phyloP scores from a whole-genome alignment of 2,797 vertebrate species.

The Lithobates pipiens region DNA sequence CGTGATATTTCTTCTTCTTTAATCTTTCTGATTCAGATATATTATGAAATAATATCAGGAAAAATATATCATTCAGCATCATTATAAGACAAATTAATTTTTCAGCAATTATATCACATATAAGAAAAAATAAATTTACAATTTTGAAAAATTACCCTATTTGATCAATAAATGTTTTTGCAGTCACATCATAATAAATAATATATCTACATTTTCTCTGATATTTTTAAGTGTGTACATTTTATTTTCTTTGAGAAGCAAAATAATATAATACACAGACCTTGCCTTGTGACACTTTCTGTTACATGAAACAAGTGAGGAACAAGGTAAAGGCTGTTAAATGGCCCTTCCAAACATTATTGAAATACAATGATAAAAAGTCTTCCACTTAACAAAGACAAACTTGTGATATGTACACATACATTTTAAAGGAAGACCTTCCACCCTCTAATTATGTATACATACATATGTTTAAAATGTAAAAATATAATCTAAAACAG shows the following conservation, averaged over 20 bases:
- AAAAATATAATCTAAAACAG: slow-evolving; percentile 50
- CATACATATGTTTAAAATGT: slow-evolving; percentile 19
- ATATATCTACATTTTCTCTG: too few relatives aligned
- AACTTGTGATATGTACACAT: slow-evolving; percentile 40
- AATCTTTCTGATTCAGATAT: too few relatives aligned
- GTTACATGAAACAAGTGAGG: slow-evolving; percentile 25
- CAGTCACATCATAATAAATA: too few relatives aligned
- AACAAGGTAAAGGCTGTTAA: neutral
- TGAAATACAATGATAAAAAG: slow-evolving; percentile 25
- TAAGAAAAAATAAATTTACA: too few relatives aligned
- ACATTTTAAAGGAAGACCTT: slow-evolving; percentile 17
- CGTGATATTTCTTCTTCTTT: too few relatives aligned
- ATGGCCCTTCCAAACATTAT: neutral
- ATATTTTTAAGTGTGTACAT: slow-evolving; percentile 49
- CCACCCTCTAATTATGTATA: slow-evolving; percentile 24
- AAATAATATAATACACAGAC: slow-evolving; percentile 47
- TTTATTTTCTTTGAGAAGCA: slow-evolving; percentile 57
- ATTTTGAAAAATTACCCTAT: too few relatives aligned
- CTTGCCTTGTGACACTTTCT: slow-evolving; percentile 35
- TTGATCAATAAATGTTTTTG: neutral
- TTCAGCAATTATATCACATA: too few relatives aligned
- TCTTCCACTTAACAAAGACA: neutral
- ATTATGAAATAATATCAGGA: too few relatives aligned
- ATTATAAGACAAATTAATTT: too few relatives aligned
- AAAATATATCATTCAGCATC: too few relatives aligned